These are phyloP conservation scores for Lasioglossum oenotherae DNA, from an alignment of 2,888 invertebrate genomes.

Conservation along the genomic window DNA sequence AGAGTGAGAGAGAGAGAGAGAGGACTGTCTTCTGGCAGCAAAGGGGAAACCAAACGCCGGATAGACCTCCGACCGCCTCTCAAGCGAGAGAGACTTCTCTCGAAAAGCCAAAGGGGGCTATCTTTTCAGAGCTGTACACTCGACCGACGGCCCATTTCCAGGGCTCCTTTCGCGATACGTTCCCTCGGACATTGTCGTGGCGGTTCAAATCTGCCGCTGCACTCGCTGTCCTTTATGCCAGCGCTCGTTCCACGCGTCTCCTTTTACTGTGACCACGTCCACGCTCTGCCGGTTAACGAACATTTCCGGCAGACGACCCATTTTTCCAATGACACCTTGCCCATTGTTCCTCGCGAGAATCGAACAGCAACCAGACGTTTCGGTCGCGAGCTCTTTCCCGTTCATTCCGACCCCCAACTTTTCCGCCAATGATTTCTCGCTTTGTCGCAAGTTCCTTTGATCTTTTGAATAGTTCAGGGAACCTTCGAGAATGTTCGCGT, in stretches of 20 bases:
- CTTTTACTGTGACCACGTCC: constrained; percentile 2
- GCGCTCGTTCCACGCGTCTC: constrained; percentile 36
- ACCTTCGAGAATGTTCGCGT: neutral
- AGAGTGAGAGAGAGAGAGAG: neutral
- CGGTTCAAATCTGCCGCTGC: constrained; percentile 23
- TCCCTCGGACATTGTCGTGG: constrained; percentile 45
- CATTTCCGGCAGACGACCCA: constrained; percentile 16
- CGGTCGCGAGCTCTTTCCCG: neutral
- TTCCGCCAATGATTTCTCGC: neutral
- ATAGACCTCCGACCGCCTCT: constrained; percentile 1
- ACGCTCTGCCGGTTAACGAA: constrained; percentile 7
- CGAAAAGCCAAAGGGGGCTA: neutral
- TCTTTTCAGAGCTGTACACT: constrained; percentile 19
- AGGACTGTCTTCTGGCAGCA: neutral
- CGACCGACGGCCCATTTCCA: constrained; percentile 54
- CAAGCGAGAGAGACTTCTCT: neutral
- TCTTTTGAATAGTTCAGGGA: neutral
- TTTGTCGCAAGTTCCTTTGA: neutral
- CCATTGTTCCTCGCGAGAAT: constrained; percentile 9
- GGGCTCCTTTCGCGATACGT: constrained; percentile 39
- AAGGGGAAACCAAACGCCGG: constrained; percentile 33
- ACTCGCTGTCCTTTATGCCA: constrained; percentile 30
- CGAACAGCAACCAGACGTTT: constrained; percentile 7
- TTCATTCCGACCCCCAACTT: neutral
- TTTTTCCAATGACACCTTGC: constrained; percentile 21